phyloP scores from a whole-genome alignment of 2,113 vertebrate genomes.

The Embiotoca jacksoni region DNA sequence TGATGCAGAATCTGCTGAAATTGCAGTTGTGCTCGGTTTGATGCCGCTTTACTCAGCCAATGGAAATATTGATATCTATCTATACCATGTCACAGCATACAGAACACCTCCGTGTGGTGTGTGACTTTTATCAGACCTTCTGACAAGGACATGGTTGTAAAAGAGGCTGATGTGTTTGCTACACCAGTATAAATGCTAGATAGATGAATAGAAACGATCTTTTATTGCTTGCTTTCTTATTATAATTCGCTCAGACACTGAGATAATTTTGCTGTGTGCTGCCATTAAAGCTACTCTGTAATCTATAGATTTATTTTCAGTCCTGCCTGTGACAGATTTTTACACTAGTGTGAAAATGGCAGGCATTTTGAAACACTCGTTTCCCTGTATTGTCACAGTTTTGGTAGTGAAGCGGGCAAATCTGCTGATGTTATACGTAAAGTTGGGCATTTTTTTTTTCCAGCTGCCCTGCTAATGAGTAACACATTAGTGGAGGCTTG shows the following conservation, averaged over 20 bases:
- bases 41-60: not conserved
- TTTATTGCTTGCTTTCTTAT: not conserved
- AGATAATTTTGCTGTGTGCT: not conserved
- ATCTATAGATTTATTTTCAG: not conserved
- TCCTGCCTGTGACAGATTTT: slow-evolving; percentile 8
- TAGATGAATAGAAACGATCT: not conserved
- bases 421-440: slow-evolving; percentile 39
- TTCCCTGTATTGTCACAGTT: not conserved
- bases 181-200: not conserved
- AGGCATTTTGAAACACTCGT: slow-evolving; percentile 3
- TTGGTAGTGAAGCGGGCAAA: slow-evolving; percentile 11
- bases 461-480: slow-evolving; percentile 38
- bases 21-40: slow-evolving; percentile 8
- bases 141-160: slow-evolving; percentile 37
- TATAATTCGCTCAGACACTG: not conserved
- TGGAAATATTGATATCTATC: slow-evolving; percentile 41
- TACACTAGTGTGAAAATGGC: slow-evolving; percentile 6
- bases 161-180: not conserved
- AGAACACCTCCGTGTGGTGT: not conserved
- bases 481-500: slow-evolving; percentile 51
- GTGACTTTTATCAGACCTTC: slow-evolving; percentile 31
- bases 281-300: not conserved
- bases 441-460: slow-evolving; percentile 22
- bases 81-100: slow-evolving; percentile 2
- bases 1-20: slow-evolving; percentile 53